Evolutionary conservation across 2,113 vertebrate species (phyloP), one percentile per base, ranked within the genome.

Genomic region (Brachyhypopomus gauderio): DNA sequence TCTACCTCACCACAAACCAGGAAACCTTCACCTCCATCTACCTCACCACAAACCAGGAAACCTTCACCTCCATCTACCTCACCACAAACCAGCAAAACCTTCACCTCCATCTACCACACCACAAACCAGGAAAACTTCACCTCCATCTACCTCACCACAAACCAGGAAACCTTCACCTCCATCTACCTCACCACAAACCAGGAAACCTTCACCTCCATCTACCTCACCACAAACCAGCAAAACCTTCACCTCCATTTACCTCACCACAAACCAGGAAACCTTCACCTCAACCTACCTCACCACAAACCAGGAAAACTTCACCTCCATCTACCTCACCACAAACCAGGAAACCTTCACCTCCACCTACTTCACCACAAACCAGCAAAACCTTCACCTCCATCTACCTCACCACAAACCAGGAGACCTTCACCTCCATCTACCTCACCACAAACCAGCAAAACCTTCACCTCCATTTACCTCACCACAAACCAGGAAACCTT

Each of bases 1-100:
- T 7, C 52, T 34, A 19, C 71, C 72, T 77, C 82, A 38, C 20
- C 72, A 73, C 30, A 9, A 80, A 82, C 75, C 36, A 27, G 4
- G 0, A 8, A 67, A 34, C 27, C 63, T 8, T 11, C 41, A 45
- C 41, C 66, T 71, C 52, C 20, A 45, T 5, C 52, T 34, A 19
- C 71, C 72, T 77, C 16, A 17, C 63, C 4, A 8, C 63, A 14
- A 64, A 5, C 11, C 55, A 56, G 17, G 17, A 56, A 56, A 16
- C 12, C 55, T 16, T 3, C 55, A 16, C 55, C 17, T 19, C 2
- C 55, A 16, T 6, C 60, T 52, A 25, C 45, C 55, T 52, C 71
- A 72, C 69, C 3, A 25, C 23, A 27, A 27, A 4, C 22, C 9
- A 63, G 62, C 1, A 6, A 63, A 23, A 22, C 14, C 11, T n/a